Base-by-base conservation (phyloP, 1,140 invertebrate species). In the Solenopsis invicta region DNA sequence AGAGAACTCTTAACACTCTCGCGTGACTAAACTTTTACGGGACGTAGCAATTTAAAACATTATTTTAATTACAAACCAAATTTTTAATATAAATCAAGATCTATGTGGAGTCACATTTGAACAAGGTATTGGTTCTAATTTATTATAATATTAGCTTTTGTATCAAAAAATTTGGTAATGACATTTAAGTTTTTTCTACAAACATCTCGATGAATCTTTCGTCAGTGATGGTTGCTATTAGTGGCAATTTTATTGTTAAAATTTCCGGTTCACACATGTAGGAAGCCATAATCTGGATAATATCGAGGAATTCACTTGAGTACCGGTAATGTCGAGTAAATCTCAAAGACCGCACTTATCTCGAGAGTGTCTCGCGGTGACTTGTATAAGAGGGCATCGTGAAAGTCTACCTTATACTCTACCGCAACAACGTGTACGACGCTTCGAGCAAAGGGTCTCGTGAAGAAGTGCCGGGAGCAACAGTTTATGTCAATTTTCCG, bases 401-500 rank as follows among this genome's bases (percentile, higher is more conserved):
- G 62, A 62, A 85, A 64, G 75, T 78, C 84, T 85, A 41, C 12
- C 62, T 64, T 66, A 64, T 78, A 78, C 74, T 69, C 66, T 29
- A 77, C 59, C 62, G 61, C 62, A 67, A 77, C 72, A 77, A 85
- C 62, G 61, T 61, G 41, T 61, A 56, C 62, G 59, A 62, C 37
- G 59, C 75, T 85, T 66, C 76, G 72, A 78, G 74, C 74, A 76
- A 56, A 45, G 45, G 48, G 59, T 45, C 71, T 75, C 61, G 72
- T 67, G 84, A 85, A 85, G 74, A 66, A 85, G 84, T 66, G 84
- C 72, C 61, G 56, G 62, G 75, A 85, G 75, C 84, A 85, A 85
- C 84, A 85, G 84, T 85, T 85, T 85, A 85, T 66, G 84, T 85
- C 84, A 85, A 85, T 85, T 85, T 85, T 85, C 84, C 74, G 74